Percentiles rank a stretch among this genome's conserved stretches.
Conservation (phyloP, 2,113 vertebrate genomes). For the Puntigrus tetrazona region DNA sequence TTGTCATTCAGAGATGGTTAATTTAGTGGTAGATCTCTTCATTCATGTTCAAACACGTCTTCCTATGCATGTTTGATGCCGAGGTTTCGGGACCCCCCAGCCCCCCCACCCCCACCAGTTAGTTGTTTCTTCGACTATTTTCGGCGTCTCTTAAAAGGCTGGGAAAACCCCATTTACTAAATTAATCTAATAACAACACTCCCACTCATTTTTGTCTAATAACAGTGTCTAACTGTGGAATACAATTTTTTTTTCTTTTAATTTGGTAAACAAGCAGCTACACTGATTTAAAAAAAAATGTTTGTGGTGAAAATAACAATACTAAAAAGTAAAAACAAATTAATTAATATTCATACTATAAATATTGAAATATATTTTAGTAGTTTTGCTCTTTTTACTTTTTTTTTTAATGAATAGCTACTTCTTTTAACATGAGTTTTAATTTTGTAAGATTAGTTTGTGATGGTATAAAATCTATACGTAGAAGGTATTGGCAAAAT, state of each 20-base stretch:
- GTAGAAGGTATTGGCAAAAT: not conserved
- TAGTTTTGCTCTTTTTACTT: not conserved
- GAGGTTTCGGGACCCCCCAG: too few relatives aligned
- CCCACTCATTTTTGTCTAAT: too few relatives aligned
- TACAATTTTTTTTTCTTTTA: not conserved
- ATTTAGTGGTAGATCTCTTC: not conserved
- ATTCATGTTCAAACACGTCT: not conserved
- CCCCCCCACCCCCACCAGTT: too few relatives aligned
- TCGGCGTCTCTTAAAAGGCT: not conserved
- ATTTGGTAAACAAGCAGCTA: not conserved
- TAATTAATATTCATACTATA: not conserved
- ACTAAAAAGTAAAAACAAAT: too few relatives aligned
- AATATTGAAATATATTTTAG: not conserved
- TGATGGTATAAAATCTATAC: not conserved
- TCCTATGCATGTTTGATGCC: not conserved
- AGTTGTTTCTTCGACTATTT: not conserved
- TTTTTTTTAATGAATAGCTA: not conserved
- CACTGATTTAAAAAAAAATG: too few relatives aligned
- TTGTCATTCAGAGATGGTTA: not conserved
- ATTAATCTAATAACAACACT: too few relatives aligned
- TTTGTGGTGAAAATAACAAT: not conserved
- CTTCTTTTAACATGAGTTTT: not conserved
- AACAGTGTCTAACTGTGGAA: too few relatives aligned
- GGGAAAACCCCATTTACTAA: not conserved
- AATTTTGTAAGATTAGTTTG: not conserved